phyloP scores from a whole-genome alignment of 2,888 invertebrate genomes.

The Archips crataeganus region DNA sequence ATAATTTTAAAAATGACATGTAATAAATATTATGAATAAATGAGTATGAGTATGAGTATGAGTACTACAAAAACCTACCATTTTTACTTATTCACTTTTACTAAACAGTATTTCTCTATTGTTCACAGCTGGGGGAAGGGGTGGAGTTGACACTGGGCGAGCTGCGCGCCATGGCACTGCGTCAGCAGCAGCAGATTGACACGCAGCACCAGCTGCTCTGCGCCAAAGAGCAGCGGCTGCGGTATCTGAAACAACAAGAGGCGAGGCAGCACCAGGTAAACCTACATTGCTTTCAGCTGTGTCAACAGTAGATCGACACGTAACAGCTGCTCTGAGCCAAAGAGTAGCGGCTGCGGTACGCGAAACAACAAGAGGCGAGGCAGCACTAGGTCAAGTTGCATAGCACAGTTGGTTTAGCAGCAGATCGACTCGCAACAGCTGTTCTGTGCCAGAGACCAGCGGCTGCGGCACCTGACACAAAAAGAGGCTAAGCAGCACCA shows the following conservation, averaged over 20 bases:
- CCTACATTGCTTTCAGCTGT: constrained; percentile 56
- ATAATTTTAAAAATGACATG: too few species aligned
- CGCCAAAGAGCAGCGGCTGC: constrained; percentile 96
- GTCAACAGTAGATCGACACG: constrained; percentile 88
- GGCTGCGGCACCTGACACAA: constrained; percentile 96
- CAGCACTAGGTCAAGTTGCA: constrained; percentile 84
- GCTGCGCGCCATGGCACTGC: constrained; percentile 98
- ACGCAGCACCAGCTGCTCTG: constrained; percentile 96
- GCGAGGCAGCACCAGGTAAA: constrained; percentile 88
- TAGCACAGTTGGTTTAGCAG: constrained; percentile 84
- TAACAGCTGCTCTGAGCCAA: too few species aligned
- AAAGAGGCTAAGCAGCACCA: constrained; percentile 92
- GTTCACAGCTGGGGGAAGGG: constrained; percentile 93
- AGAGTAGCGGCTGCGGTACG: constrained; percentile 91
- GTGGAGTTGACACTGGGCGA: constrained; percentile 96
- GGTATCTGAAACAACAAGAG: constrained; percentile 98
- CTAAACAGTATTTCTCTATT: constrained; percentile 62
- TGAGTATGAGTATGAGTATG: too few species aligned
- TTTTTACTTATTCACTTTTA: background rate
- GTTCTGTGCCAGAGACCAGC: constrained; percentile 96
- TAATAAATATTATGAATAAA: too few species aligned
- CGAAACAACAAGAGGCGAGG: constrained; percentile 96
- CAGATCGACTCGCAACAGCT: constrained; percentile 86
- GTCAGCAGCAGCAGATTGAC: constrained; percentile 99
- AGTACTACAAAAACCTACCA: too few species aligned